Evolutionary conservation across 2,888 invertebrate genomes (phyloP), one percentile per base, ranked within the genome.

Genomic region (Diarsia mendica): DNA sequence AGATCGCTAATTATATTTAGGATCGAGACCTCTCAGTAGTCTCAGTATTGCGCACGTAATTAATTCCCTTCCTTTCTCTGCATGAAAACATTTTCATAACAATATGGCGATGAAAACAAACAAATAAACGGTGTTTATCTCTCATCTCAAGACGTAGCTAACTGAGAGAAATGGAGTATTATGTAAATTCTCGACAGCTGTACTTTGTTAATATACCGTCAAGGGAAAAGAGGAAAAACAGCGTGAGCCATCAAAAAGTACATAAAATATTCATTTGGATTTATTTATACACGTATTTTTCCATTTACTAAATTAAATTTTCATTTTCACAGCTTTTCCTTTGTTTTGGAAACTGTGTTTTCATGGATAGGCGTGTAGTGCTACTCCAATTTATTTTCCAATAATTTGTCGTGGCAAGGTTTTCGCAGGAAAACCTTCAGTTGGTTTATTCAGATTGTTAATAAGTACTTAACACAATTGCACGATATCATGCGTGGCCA

Each of bases 211-310:
- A 78, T 85, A 75, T 58, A 8, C 61, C 48, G 48, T 80, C 82
- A 82, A 67, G 73, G 73, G 69, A 75, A 84, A 75, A 44, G 46
- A 48, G 64, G 67, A 68, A 85, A 84, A 76, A 76, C 69, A 76
- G 67, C 64, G 55, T 58, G 68, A 67, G 58, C 46, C 23, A 77
- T 81, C 72, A 82, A 65, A 70, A 71, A 63, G 64, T 61, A 68
- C 67, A 85, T 85, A 55, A 67, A 85, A 73, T 76, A 85, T 85
- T 82, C 79, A 80, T 84, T 74, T 79, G 46, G 65, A 55, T 74
- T 75, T 75, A 61, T 80, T 69, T 81, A 70, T 58, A 67, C 46
- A 63, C 49, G 55, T 61, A 67, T 61, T 55, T 72, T 85, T 65
- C 76, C 70, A 81, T 77, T 85, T 84, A 81, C 49, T 13, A 48